Evolutionary conservation across 2,888 invertebrate genomes (phyloP), one percentile per base, ranked within the genome.

Genomic region (Drosophila sordidula): DNA sequence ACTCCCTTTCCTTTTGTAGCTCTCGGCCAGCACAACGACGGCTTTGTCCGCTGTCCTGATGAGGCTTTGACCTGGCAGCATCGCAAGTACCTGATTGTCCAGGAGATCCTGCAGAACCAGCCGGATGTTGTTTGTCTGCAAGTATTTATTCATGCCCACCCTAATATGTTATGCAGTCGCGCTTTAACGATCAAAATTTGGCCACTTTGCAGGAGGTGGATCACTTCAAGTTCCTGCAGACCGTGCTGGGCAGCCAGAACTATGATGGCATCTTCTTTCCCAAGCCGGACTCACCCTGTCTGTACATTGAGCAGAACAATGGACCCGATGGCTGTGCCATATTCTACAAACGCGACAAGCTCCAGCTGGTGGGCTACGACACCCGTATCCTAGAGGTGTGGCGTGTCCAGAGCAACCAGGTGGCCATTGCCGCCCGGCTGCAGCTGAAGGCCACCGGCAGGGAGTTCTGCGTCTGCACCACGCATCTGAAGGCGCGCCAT

Each of bases 251-350:
- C 8, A 93, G 94, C 0, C 94, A 95, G 90, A 95, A 95, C 22
- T 96, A 95, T 87, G 91, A 92, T 0, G 96, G 96, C 4, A 93
- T 94, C 76, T 96, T 96, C 91, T 94, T 94, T 84, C 95, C 96
- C 0, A 96, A 96, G 91, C 96, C 96, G 0, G 95, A 96, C 84
- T 96, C 96, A 0, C 96, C 96, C 0, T 96, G 96, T 90, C 92
- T 96, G 45, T 95, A 96, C 84, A 94, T 95, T 45, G 93, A 94
- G 68, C 94, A 95, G 72, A 95, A 95, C 87, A 95, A 95, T 82
- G 96, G 96, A 0, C 96, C 96, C 0, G 96, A 96, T 91, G 96
- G 96, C 8, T 96, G 96, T 91, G 96, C 96, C 29, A 93, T 96
- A 52, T 96, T 96, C 91, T 96, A 94, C 90, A 93, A 94, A 70